phyloP scores from a whole-genome alignment of 2,797 vertebrate genomes.

The Acanthopagrus latus region DNA sequence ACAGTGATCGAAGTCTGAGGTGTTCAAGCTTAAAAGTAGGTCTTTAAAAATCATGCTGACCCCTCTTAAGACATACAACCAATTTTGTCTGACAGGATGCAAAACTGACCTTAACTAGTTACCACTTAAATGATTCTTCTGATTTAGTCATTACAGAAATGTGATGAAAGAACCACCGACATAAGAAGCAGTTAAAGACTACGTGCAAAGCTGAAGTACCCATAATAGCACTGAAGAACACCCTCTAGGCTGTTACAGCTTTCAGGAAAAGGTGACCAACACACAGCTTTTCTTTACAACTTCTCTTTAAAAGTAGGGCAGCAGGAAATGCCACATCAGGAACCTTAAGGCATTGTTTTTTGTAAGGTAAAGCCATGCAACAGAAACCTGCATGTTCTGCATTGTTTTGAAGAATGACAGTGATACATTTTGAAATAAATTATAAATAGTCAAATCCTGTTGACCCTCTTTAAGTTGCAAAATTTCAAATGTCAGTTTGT shows the following conservation, averaged over 20 bases:
- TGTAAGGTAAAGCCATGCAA: constrained; percentile 7
- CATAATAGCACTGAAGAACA: constrained; percentile 8
- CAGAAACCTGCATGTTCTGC: background rate
- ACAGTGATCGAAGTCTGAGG: background rate
- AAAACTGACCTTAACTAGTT: constrained; percentile 10
- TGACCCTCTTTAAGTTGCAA: background rate
- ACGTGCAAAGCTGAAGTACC: constrained; percentile 31
- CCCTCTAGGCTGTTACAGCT: constrained; percentile 34
- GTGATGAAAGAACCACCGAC: background rate
- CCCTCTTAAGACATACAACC: constrained; percentile 4
- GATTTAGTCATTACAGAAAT: constrained; percentile 20
- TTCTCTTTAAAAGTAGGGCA: constrained; percentile 48
- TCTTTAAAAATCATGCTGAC: background rate
- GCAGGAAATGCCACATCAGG: constrained; percentile 45
- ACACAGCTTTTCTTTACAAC: constrained; percentile 23
- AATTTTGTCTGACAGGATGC: constrained; percentile 1
- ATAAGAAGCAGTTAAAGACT: constrained; percentile 21
- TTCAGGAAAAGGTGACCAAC: constrained; percentile 60
- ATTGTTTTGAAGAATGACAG: background rate
- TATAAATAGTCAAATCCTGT: background rate
- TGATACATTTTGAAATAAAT: background rate
- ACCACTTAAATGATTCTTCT: constrained; percentile 13
- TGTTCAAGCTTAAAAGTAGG: background rate
- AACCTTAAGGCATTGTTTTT: constrained; percentile 22
- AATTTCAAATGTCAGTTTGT: background rate